Conservation (phyloP, 2,797 vertebrate genomes). For the Meriones psammophilus region DNA sequence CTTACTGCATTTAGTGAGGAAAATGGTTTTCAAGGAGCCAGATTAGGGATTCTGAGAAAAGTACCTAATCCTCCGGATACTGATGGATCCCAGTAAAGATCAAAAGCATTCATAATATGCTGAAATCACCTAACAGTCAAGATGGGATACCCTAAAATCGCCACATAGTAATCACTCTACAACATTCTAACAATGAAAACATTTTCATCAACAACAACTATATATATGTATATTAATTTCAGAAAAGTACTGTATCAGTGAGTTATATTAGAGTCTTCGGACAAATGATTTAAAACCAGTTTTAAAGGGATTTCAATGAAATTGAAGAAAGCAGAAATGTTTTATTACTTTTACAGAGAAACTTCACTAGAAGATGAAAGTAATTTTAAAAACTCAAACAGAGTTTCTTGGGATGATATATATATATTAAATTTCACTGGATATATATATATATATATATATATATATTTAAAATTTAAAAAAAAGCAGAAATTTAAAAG, state of each 20-base stretch:
- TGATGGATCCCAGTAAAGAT: not conserved
- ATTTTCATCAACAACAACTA: too few relatives aligned
- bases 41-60: not conserved
- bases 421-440: too few relatives aligned
- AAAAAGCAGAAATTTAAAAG: not conserved
- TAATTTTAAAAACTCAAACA: not conserved
- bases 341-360: not conserved
- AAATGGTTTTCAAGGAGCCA: not conserved
- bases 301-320: not conserved
- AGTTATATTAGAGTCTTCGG: not conserved
- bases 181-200: not conserved
- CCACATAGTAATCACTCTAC: not conserved
- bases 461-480: too few relatives aligned
- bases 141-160: fast-evolving
- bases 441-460: too few relatives aligned
- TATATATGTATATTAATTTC: not conserved
- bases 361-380: not conserved
- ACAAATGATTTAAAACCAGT: not conserved
- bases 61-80: not conserved
- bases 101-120: not conserved
- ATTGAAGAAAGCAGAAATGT: not conserved
- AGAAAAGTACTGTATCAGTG: not conserved
- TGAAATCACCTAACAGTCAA: not conserved
- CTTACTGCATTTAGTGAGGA: not conserved
- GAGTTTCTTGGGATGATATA: not conserved